These are phyloP conservation scores for Sebastes miniatus DNA, from an alignment of 2,797 vertebrate species.

Conservation along the genomic window DNA sequence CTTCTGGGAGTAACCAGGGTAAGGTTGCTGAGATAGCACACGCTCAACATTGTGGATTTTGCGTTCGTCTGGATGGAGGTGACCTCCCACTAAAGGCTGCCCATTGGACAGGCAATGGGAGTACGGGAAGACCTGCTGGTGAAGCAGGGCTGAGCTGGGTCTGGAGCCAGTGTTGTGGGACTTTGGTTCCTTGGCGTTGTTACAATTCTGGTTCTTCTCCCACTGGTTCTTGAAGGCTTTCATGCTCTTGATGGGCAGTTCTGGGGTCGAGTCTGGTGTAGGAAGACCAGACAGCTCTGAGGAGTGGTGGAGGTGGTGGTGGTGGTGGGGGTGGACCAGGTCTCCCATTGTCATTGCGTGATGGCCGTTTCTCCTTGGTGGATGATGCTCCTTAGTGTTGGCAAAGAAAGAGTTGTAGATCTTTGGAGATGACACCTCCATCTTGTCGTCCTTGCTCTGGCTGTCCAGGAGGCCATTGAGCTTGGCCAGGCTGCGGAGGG, in stretches of 20 bases:
- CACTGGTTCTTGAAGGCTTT: constrained; percentile 88
- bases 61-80: constrained; percentile 81
- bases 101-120: constrained; percentile 78
- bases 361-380: constrained; percentile 72
- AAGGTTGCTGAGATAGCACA: constrained; percentile 81
- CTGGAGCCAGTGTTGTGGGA: constrained; percentile 77
- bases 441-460: constrained; percentile 83
- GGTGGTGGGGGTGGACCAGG: constrained; percentile 79
- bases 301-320: constrained; percentile 78
- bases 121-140: constrained; percentile 83
- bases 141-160: constrained; percentile 77
- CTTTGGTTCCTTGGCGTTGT: constrained; percentile 90
- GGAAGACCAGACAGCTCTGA: constrained; percentile 90
- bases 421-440: constrained; percentile 84
- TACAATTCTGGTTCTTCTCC: constrained; percentile 93
- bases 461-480: constrained; percentile 87
- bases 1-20: constrained; percentile 83
- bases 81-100: constrained; percentile 68
- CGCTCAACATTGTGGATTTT: constrained; percentile 87
- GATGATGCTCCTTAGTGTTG: constrained; percentile 78
- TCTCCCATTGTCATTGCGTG: constrained; percentile 80
- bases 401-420: constrained; percentile 87
- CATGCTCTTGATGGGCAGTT: constrained; percentile 90
- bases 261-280: constrained; percentile 92
- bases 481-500: constrained; percentile 90